Evolutionary conservation across 2,113 vertebrate species (phyloP).

Genomic region (Nymphicus hollandicus): DNA sequence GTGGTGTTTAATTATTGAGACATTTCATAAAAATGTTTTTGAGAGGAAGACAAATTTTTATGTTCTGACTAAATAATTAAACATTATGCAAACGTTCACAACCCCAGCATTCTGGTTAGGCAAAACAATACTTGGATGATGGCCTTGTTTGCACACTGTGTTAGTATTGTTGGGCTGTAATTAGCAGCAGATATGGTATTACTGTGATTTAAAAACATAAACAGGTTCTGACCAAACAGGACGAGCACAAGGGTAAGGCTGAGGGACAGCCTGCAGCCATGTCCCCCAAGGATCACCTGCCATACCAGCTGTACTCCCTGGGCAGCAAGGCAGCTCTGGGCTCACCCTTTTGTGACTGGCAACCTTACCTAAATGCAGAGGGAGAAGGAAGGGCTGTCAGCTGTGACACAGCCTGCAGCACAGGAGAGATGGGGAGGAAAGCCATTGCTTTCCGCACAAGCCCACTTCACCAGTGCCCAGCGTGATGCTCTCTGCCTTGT

Average conservation of each 20-base stretch:
- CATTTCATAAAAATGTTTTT: slow-evolving; percentile 38
- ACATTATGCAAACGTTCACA: slow-evolving; percentile 44
- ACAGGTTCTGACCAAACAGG: not conserved
- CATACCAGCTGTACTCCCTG: not conserved
- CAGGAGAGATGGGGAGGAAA: not conserved
- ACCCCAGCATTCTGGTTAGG: slow-evolving; percentile 14
- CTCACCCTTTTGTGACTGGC: not conserved
- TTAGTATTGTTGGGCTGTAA: slow-evolving; percentile 3
- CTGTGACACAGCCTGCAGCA: not conserved
- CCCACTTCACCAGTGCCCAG: not conserved
- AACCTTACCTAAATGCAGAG: not conserved
- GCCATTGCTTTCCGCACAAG: not conserved
- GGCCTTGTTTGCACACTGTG: slow-evolving; percentile 19
- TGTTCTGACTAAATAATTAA: slow-evolving; percentile 60
- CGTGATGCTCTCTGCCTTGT: not conserved
- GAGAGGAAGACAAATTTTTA: slow-evolving; percentile 30
- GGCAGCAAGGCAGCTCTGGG: not conserved
- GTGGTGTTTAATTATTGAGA: slow-evolving; percentile 58
- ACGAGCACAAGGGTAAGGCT: not conserved
- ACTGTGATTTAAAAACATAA: not conserved
- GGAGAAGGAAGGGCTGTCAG: not conserved
- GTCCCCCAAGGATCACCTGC: fast-evolving
- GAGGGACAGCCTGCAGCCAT: not conserved
- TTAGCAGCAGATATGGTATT: slow-evolving; percentile 8
- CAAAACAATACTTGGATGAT: slow-evolving; percentile 51